Evolutionary conservation across 2,888 invertebrate genomes (phyloP), one percentile per base, ranked within the genome.

Genomic region (Hydropsyche betteni): DNA sequence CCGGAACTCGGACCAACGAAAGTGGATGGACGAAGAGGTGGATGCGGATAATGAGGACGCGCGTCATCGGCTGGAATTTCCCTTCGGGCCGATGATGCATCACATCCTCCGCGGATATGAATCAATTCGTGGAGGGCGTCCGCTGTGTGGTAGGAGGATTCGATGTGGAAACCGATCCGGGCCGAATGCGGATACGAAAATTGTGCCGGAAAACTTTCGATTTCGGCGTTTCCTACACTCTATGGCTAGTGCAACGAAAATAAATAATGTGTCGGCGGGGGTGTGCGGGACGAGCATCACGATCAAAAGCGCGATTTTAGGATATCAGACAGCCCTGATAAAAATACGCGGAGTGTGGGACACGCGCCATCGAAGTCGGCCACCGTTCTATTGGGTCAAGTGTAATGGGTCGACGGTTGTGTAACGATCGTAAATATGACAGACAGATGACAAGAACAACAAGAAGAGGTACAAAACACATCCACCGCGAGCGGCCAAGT

Each of bases 331-430:
- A 58, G 24, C 8, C 2, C 58, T 44, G 44, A 44, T 44, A 44
- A 44, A 44, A 44, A 44, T 44, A 44, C 44, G 44, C 44, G 6
- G n/a, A 33, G 34, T 33, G 64, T 64, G 64, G 64, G 36, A 36
- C 33, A 64, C 64, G 64, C 64, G 34, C 64, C 64, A 64, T 36
- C 64, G 64, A n/a, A 64, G 61, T 24, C 12, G 64, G 34, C 61
- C 12, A 34, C 44, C 44, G 44, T 10, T 44, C 64, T 64, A 64
- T 64, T 64, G 64, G 64, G 64, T 64, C 64, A 64, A 64, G 64
- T 64, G 64, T 64, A 64, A 64, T 64, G 64, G 64, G 64, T 64
- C 64, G 64, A 64, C 64, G 64, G 34, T 64, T 64, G 64, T 64
- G 36, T 64, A 64, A 64, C 64, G 64, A 64, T 64, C 64, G 34